These are phyloP conservation scores for Mystacides longicornis DNA, from an alignment of 2,888 invertebrate genomes.

Conservation along the genomic window DNA sequence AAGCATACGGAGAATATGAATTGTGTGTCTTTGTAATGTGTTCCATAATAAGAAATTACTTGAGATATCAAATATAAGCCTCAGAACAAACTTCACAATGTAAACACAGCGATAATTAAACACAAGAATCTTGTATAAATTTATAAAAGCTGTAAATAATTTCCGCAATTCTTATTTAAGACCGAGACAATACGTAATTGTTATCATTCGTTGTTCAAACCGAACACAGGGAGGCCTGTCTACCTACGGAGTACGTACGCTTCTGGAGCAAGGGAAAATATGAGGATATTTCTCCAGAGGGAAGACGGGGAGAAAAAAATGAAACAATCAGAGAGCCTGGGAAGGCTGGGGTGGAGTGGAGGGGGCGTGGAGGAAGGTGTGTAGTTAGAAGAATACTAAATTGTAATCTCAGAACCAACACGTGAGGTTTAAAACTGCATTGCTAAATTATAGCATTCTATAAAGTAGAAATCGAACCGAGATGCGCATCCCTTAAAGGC, in stretches of 20 bases:
- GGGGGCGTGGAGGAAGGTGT: neutral
- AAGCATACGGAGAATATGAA: neutral
- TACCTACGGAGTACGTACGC: neutral
- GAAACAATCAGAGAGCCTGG: conserved; percentile 1
- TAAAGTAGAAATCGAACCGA: too few relatives aligned
- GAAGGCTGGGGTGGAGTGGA: neutral
- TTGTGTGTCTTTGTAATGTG: neutral
- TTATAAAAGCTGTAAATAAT: neutral
- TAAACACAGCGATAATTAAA: neutral
- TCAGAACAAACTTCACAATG: neutral
- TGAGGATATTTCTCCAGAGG: neutral
- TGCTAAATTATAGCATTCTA: too few relatives aligned
- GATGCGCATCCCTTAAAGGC: too few relatives aligned
- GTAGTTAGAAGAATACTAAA: too few relatives aligned
- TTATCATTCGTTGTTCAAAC: neutral
- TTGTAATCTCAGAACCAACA: too few relatives aligned
- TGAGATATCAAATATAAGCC: conserved; percentile 2
- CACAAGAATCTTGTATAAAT: neutral
- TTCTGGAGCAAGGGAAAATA: neutral
- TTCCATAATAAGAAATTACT: neutral
- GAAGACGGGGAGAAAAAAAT: neutral
- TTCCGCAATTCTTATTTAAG: neutral
- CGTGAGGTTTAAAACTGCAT: too few relatives aligned
- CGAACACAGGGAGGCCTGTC: neutral
- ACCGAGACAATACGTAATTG: conserved; percentile 1